A percentile compares a stretch with the other conserved stretches of the same genome.
Evolutionary conservation across 2,113 vertebrate genomes (phyloP).

Genomic region (Cyanoramphus novaezelandiae): DNA sequence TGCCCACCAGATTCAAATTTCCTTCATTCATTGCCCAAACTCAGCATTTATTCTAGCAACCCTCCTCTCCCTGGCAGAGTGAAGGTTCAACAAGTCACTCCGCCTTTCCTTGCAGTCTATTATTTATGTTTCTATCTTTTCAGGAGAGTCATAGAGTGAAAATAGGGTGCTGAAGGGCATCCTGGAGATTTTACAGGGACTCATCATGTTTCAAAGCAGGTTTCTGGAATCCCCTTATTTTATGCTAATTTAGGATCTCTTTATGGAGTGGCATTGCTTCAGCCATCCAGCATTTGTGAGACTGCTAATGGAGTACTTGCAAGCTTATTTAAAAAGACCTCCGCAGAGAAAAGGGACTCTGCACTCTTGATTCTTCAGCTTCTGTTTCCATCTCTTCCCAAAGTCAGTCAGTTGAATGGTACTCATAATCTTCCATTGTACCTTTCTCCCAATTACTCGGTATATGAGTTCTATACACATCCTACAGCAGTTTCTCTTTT

Average conservation of each 20-base stretch:
- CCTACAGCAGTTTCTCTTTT: neutral
- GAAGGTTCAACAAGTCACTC: neutral
- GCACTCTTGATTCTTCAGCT: neutral
- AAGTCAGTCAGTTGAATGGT: neutral
- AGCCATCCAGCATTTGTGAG: neutral
- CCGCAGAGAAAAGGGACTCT: neutral
- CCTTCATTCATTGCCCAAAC: neutral
- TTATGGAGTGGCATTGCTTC: neutral
- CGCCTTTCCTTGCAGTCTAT: neutral
- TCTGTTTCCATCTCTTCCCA: neutral
- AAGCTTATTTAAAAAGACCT: neutral
- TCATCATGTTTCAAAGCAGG: neutral
- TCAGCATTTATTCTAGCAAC: neutral
- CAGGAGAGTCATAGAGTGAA: neutral
- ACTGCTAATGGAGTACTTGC: neutral
- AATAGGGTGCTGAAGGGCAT: neutral
- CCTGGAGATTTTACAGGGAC: neutral
- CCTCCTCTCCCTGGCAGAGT: neutral
- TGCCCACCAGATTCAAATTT: neutral
- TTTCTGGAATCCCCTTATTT: neutral
- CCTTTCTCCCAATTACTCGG: neutral
- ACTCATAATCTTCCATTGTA: neutral
- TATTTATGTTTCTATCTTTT: constrained; percentile 20
- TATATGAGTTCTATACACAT: neutral
- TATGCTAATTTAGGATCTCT: neutral